A percentile compares a stretch with the other conserved stretches of the same genome.
Evolutionary conservation across 2,888 invertebrate species (phyloP).

Genomic region (Diarsia rubi): DNA sequence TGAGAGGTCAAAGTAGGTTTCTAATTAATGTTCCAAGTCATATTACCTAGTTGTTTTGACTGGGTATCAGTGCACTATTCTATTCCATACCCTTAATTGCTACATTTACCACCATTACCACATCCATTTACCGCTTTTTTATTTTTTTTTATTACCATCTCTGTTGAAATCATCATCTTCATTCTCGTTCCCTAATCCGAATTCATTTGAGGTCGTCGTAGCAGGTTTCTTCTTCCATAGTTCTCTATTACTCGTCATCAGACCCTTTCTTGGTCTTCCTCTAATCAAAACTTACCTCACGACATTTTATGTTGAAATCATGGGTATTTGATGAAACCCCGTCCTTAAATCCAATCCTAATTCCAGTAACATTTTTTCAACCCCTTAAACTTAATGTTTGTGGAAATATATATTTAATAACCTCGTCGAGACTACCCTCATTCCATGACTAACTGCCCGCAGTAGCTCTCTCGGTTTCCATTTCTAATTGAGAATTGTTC

Average conservation of each 20-base stretch:
- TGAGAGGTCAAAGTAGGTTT: neutral
- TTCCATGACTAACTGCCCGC: slow-evolving; percentile 23
- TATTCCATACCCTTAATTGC: neutral
- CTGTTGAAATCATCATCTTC: neutral
- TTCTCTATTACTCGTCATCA: too few species aligned
- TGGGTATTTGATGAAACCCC: neutral
- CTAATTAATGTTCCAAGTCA: neutral
- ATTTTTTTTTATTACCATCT: too few species aligned
- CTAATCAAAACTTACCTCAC: too few species aligned
- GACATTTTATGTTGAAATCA: neutral
- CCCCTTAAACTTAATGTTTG: neutral
- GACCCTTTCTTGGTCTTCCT: too few species aligned
- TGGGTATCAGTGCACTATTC: neutral
- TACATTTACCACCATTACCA: too few species aligned
- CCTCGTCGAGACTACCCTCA: slow-evolving; percentile 19
- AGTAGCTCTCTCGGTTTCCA: slow-evolving; percentile 58
- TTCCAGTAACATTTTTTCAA: neutral
- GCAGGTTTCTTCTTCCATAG: too few species aligned
- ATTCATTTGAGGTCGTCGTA: too few species aligned
- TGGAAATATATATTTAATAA: slow-evolving; percentile 7
- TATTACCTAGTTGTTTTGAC: neutral
- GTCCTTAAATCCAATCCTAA: neutral
- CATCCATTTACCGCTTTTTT: too few species aligned
- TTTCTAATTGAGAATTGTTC: slow-evolving; percentile 78
- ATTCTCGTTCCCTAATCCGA: too few species aligned